Conservation (phyloP, 2,888 invertebrate genomes). For the Iphiclides podalirius region DNA sequence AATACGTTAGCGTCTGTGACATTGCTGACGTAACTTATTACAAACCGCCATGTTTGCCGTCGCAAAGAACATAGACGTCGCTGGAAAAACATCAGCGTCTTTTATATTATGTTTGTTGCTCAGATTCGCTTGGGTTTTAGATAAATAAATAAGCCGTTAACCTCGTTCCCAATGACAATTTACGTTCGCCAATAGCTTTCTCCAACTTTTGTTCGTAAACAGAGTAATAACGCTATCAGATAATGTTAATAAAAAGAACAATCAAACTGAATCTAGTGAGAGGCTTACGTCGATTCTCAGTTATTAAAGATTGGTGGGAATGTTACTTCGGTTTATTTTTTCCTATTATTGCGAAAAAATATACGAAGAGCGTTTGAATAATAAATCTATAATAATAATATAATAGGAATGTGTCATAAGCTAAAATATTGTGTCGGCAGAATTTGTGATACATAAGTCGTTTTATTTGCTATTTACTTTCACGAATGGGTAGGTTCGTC, state of each 20-base stretch:
- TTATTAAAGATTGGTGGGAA: constrained; percentile 8
- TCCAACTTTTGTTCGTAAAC: constrained; percentile 24
- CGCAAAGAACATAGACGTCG: constrained; percentile 24
- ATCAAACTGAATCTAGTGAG: constrained; percentile 16
- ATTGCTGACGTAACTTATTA: constrained; percentile 31
- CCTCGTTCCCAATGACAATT: constrained; percentile 21
- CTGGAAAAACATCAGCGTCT: constrained; percentile 24
- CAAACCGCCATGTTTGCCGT: constrained; percentile 29
- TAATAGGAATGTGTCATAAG: too few species aligned
- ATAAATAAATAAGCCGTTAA: constrained; percentile 24
- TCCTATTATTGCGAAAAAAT: background rate
- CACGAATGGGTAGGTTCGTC: too few species aligned
- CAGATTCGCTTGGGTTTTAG: constrained; percentile 22
- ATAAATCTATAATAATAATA: too few species aligned
- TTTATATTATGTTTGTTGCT: constrained; percentile 25
- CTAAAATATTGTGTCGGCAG: too few species aligned
- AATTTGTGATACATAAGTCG: too few species aligned
- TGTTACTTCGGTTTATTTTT: background rate
- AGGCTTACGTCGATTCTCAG: constrained; percentile 10
- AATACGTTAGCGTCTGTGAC: constrained; percentile 32
- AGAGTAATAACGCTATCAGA: constrained; percentile 24
- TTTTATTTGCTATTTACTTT: too few species aligned
- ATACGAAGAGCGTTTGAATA: too few species aligned
- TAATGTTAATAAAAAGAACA: constrained; percentile 20
- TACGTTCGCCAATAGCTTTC: constrained; percentile 23